Conservation (phyloP, 2,888 invertebrate species). For the Polyommatus iphigenia region DNA sequence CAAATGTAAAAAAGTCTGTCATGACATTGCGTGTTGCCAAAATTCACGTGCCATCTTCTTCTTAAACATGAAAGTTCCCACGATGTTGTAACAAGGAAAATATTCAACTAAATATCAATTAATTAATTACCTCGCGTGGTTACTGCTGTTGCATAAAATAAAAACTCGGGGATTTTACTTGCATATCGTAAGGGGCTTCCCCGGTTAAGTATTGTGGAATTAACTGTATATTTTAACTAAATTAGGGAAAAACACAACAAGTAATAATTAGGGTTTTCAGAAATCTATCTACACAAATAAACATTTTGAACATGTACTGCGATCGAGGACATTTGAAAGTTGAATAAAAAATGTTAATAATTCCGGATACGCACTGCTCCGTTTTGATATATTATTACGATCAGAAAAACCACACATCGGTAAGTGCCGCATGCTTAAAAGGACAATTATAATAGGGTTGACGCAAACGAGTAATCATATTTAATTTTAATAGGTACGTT, state of each 20-base stretch:
- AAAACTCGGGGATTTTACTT: neutral
- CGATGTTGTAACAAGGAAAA: neutral
- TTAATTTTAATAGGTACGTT: neutral
- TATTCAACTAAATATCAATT: neutral
- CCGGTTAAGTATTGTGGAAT: neutral
- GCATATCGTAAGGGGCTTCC: neutral
- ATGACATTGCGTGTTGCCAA: neutral
- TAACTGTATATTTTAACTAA: neutral
- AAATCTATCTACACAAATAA: neutral
- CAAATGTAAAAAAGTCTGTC: neutral
- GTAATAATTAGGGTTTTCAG: neutral
- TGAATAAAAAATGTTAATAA: constrained; percentile 3
- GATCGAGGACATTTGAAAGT: constrained; percentile 15
- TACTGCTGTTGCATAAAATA: neutral
- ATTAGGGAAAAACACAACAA: neutral
- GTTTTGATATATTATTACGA: neutral
- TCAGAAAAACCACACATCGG: neutral
- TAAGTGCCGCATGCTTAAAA: constrained; percentile 19
- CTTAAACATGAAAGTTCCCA: neutral
- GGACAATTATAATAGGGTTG: constrained; percentile 14
- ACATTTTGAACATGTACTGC: neutral
- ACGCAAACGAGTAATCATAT: neutral
- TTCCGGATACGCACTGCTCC: constrained; percentile 7
- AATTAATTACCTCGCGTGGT: neutral
- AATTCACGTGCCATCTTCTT: neutral